Evolutionary conservation across 2,113 vertebrate genomes (phyloP).

Genomic region (Setophaga coronata): DNA sequence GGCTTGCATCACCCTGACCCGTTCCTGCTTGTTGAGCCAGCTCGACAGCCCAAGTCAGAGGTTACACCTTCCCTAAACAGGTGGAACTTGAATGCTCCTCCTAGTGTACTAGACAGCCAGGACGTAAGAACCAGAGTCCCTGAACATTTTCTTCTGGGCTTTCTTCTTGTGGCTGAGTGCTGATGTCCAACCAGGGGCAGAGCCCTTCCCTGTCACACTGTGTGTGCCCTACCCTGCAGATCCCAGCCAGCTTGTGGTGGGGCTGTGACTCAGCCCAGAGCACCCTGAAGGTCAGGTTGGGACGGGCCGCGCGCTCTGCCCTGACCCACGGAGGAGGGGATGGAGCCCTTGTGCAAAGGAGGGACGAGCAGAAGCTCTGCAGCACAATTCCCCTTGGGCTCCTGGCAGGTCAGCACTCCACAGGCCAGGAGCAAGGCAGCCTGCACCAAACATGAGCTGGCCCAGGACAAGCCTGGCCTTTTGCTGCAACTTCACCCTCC

Average conservation of each 20-base stretch:
- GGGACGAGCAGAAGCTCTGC: background rate
- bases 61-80: slow-evolving; percentile 55
- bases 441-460: background rate
- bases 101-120: background rate
- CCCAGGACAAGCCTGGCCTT: background rate
- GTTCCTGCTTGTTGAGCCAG: slow-evolving; percentile 51
- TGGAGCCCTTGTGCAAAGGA: background rate
- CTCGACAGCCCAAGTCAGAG: slow-evolving; percentile 46
- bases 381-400: background rate
- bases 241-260: background rate
- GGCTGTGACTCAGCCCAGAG: background rate
- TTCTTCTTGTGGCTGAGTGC: background rate
- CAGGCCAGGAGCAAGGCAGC: background rate
- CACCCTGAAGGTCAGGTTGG: background rate
- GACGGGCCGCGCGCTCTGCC: background rate
- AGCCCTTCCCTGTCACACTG: background rate
- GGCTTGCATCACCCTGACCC: slow-evolving; percentile 46
- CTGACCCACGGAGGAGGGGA: background rate
- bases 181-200: background rate
- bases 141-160: background rate
- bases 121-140: background rate
- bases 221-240: background rate
- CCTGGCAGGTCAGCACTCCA: background rate
- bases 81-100: slow-evolving; percentile 41
- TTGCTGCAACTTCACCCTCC: background rate